Percentiles rank a stretch among this genome's conserved stretches.
These are phyloP conservation scores for Diabrotica balteata DNA, from an alignment of 2,888 invertebrate species.

Conservation along the genomic window DNA sequence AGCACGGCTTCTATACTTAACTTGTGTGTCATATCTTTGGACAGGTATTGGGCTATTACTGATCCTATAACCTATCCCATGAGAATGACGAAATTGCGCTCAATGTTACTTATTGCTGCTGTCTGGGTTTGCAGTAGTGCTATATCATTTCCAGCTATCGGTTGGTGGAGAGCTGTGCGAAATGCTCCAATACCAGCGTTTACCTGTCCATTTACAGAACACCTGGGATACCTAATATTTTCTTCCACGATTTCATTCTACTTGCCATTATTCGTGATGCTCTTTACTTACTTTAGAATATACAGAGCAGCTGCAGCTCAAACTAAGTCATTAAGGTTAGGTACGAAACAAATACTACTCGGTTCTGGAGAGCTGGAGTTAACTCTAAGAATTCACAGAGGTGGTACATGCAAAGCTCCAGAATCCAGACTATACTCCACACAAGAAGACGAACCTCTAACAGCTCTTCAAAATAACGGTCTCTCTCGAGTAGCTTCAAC, in stretches of 20 bases:
- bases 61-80: slow-evolving; percentile 98
- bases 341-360: slow-evolving; percentile 88
- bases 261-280: slow-evolving; percentile 95
- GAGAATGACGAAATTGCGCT: slow-evolving; percentile 88
- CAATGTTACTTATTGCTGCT: slow-evolving; percentile 85
- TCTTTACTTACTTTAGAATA: slow-evolving; percentile 96
- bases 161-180: slow-evolving; percentile 92
- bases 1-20: slow-evolving; percentile 98
- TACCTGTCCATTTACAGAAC: slow-evolving; percentile 96
- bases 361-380: slow-evolving; percentile 86
- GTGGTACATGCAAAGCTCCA: slow-evolving; percentile 75
- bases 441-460: slow-evolving; percentile 77
- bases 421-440: slow-evolving; percentile 62
- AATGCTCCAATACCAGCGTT: slow-evolving; percentile 80
- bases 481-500: slow-evolving; percentile 74
- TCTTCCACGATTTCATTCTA: slow-evolving; percentile 98
- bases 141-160: slow-evolving; percentile 98
- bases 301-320: slow-evolving; percentile 94
- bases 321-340: slow-evolving; percentile 87
- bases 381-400: slow-evolving; percentile 91
- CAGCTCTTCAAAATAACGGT: slow-evolving; percentile 80
- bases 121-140: slow-evolving; percentile 97
- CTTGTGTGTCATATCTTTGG: slow-evolving; percentile 94
- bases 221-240: slow-evolving; percentile 94
- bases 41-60: slow-evolving; percentile 98